Evolutionary conservation across 37 sponge, comb jelly and placozoan genomes (phyloP), one percentile per base, ranked within the genome.

Genomic region (Spongia lamella): DNA sequence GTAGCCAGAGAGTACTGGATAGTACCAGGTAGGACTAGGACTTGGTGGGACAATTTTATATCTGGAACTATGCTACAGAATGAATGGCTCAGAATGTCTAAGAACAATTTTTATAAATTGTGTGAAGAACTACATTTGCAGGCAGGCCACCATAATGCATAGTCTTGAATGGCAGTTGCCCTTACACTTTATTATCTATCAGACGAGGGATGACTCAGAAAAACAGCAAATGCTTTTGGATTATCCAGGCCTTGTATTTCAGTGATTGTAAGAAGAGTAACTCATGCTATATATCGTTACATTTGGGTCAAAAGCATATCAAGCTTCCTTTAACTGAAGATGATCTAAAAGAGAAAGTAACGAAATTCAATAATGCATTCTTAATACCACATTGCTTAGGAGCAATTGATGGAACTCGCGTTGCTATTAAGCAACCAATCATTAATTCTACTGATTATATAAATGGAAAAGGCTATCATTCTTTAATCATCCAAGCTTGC

Each of bases 161-260:
- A 16, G 27, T 17, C 52, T n/a, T n/a, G n/a, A n/a, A n/a, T n/a
- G n/a, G n/a, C n/a, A n/a, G 60, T 58, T 58, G 14, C 14, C 5
- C 27, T 58, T 58, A 58, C 60, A 58, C 14, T 58, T 5, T 58
- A 58, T 26, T 58, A 58, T 15, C n/a, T 66, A 66, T 66, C 67
- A 35, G 67, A 36, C 36, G 67, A 66, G 4, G 67, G 67, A 66
- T 20, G 47, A 38, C 63, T 76, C 1, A 47, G 63, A 6, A 61
- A 76, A 58, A 63, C 77, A 38, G 77, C 64, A 38, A 76, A 76
- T 61, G 63, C 77, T 35, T 75, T 75, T 60, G 76, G 76, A 6
- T n/a, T 60, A 61, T 58, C 63, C 3, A 32, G 63, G 2, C 30
- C 76, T 60, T 38, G 26, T 75, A 21, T 68, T 16, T 68, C 70